Evolutionary conservation across 2,113 vertebrate genomes (phyloP), one percentile per base, ranked within the genome.

Genomic region (Telmatochromis brachygnathus): DNA sequence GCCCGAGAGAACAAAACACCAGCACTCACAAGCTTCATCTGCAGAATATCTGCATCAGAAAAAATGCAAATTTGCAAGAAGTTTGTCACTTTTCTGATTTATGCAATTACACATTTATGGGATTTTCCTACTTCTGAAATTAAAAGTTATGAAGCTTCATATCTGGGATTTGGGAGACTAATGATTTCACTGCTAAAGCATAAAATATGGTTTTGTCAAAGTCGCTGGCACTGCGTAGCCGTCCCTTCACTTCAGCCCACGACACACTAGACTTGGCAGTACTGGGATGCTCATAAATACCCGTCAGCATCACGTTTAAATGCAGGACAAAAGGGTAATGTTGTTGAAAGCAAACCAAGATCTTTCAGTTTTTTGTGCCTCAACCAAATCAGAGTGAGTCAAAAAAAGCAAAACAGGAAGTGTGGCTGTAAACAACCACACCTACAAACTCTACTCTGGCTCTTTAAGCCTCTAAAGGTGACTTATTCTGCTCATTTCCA

Each of bases 211-310:
- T 77, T 77, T 49, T 13, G 17, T 30, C 21, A 17, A 6, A 73
- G 37, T 45, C 6, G 1, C 9, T 28, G 1, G 23, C 70, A 49
- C 14, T 11, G 26, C 6, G 6, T 28, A 11, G 4, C 6, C 0
- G 23, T 45, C 68, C 39, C 39, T 11, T 47, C 26, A 45, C 26
- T 30, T 12, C 15, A 49, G 42, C 26, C 70, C 23, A 12, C 1
- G 0, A 5, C 15, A 17, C 70, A 12, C 23, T 19, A 28, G 1
- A 28, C 6, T 30, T n/a, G 12, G n/a, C 5, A 45, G 10, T 2
- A 30, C 9, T 30, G 42, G 9, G 23, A 47, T 47, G 68, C 14
- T 47, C 42, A 75, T 28, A 28, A 75, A 75, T 7, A 26, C 21
- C 37, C 0, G 15, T 47, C 9, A 26, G 68, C 68, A 5, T 47